Percentiles rank a stretch among this genome's conserved stretches.
phyloP scores from a whole-genome alignment of 2,888 invertebrate species.

The Eumacrocentrus americanus region DNA sequence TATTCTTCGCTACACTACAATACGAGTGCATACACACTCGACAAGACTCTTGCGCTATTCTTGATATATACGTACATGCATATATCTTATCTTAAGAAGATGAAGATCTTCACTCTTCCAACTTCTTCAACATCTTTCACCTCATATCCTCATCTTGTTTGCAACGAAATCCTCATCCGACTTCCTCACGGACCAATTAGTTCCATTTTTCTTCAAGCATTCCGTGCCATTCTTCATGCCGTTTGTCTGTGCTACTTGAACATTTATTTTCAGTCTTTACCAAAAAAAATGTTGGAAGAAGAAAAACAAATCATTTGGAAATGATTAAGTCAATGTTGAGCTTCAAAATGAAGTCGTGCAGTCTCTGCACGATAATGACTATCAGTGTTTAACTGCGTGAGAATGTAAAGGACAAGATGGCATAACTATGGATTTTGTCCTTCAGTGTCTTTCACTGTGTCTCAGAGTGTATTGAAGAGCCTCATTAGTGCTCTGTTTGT shows the following conservation, averaged over 20 bases:
- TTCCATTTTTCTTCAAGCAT: conserved; percentile 54
- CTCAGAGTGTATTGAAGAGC: conserved; percentile 54
- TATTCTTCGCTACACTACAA: conserved; percentile 48
- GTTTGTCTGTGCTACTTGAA: conserved; percentile 35
- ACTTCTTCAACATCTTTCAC: conserved; percentile 29
- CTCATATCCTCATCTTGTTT: conserved; percentile 49
- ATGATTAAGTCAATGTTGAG: too few relatives aligned
- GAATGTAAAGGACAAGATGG: too few relatives aligned
- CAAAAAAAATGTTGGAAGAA: neutral
- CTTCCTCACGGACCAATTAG: conserved; percentile 59
- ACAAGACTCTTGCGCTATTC: neutral
- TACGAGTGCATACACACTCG: neutral
- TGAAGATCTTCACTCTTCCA: conserved; percentile 11
- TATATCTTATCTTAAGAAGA: neutral
- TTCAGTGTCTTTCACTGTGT: conserved; percentile 22
- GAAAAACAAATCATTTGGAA: neutral
- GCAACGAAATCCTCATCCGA: conserved; percentile 52
- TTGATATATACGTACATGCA: neutral
- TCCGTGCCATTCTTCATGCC: conserved; percentile 45
- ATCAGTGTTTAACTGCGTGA: too few relatives aligned
- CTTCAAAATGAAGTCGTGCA: too few relatives aligned
- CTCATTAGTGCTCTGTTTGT: conserved; percentile 61
- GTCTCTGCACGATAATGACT: too few relatives aligned
- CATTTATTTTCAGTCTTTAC: neutral
- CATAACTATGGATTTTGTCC: too few relatives aligned